Evolutionary conservation across 2,888 invertebrate species (phyloP), one percentile per base, ranked within the genome.

Genomic region (Idaea straminata): DNA sequence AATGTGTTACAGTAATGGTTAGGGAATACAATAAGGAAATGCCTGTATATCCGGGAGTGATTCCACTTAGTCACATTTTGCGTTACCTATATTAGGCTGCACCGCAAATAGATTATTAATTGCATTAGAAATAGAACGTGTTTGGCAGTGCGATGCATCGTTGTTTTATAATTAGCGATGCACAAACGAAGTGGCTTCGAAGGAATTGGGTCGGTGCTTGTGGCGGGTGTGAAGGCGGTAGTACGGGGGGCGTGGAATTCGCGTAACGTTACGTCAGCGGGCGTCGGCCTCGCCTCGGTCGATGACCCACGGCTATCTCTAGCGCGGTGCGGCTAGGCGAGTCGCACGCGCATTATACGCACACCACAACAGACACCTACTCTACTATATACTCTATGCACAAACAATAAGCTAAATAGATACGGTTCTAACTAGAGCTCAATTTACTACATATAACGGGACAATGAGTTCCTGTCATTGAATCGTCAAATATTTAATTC

Each of bases 251-350:
- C 81, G 84, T 81, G 89, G 90, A 89, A 91, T 91, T 89, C 91
- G 91, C 92, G 88, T 91, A 90, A 91, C 86, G 87, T 92, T 92
- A 92, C 92, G 92, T 92, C 92, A 92, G 91, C 88, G 92, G 88
- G 81, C 91, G 85, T 86, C 88, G 91, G 87, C 92, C 92, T 86
- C 89, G 85, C 86, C 77, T 72, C 89, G 92, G 91, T 88, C 91
- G 83, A 83, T 85, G 91, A 92, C 92, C 92, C 80, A 84, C 84
- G 83, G 87, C 90, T 90, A 90, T 91, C 90, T 91, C 89, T 91
- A 89, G 88, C 82, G 78, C 77, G 77, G 88, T 82, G 78, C 47
- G 47, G 80, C 83, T 81, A 73, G 34, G 79, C 83, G 83, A 83
- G 82, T 77, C 88, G 86, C 86, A 85, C 83, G 87, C 87, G 86